A percentile compares a stretch with the other conserved stretches of the same genome.
These are phyloP conservation scores for Hormaphis cornu DNA, from an alignment of 1,140 invertebrate species.

Conservation along the genomic window DNA sequence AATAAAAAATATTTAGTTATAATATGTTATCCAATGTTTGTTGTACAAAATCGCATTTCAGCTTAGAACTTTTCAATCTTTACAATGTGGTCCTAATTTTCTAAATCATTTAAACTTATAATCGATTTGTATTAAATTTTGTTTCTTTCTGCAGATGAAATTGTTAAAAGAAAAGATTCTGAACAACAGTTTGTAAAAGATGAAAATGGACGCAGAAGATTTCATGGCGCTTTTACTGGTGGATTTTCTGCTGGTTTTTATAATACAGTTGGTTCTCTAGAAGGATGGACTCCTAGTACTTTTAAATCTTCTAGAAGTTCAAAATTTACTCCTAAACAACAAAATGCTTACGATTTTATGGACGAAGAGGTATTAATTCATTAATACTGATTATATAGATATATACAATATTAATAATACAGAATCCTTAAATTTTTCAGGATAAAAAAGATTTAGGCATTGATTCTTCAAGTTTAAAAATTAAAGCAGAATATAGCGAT, in stretches of 20 bases:
- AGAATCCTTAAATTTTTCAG: constrained; percentile 43
- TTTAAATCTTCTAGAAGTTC: constrained; percentile 82
- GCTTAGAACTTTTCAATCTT: not conserved
- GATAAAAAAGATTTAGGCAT: constrained; percentile 92
- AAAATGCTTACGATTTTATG: constrained; percentile 91
- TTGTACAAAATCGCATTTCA: constrained; percentile 4
- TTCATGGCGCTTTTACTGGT: constrained; percentile 98
- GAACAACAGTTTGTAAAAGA: constrained; percentile 88
- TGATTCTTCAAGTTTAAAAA: constrained; percentile 71
- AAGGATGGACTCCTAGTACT: constrained; percentile 86
- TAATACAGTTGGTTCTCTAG: constrained; percentile 89
- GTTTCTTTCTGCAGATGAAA: constrained; percentile 49
- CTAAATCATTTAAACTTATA: not conserved
- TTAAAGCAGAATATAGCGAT: constrained; percentile 61
- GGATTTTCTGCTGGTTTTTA: constrained; percentile 97
- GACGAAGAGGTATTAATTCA: constrained; percentile 69
- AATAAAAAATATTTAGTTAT: no score
- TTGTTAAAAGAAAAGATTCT: constrained; percentile 69
- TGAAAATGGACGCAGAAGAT: constrained; percentile 77
- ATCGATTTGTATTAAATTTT: not conserved
- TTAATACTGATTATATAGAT: not conserved
- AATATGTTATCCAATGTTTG: not conserved
- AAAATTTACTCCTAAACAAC: constrained; percentile 48
- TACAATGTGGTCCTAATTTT: not conserved
- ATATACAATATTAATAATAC: no score